A percentile compares a stretch with the other conserved stretches of the same genome.
phyloP scores from a whole-genome alignment of 2,888 invertebrate species.

The Tinea trinotella region DNA sequence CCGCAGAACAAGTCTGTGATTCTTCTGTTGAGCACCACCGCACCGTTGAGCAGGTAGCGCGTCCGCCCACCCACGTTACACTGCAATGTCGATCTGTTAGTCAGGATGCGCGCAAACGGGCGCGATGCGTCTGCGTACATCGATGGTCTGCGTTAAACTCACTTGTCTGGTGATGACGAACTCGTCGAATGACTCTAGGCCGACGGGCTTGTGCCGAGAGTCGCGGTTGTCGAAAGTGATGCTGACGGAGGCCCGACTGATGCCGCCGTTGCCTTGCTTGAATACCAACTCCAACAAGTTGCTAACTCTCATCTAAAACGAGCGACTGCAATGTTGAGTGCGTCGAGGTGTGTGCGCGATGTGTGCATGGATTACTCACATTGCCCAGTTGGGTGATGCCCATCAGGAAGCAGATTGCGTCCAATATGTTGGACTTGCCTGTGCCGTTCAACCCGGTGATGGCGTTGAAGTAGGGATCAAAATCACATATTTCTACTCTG shows the following conservation, averaged over 20 bases:
- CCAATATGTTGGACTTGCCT: conserved; percentile 97
- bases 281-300: conserved; percentile 96
- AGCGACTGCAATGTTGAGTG: no score
- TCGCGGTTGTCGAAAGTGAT: conserved; percentile 95
- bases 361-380: conserved; percentile 77
- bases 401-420: conserved; percentile 97
- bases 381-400: conserved; percentile 94
- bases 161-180: conserved; percentile 94
- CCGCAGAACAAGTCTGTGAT: conserved; percentile 97
- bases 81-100: conserved; percentile 80
- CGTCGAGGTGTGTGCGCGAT: no score
- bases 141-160: not conserved
- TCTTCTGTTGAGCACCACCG: conserved; percentile 89
- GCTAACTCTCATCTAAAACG: conserved; percentile 94
- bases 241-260: conserved; percentile 95
- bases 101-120: not conserved
- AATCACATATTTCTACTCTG: conserved; percentile 90
- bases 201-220: conserved; percentile 85
- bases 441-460: conserved; percentile 98
- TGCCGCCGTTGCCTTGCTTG: conserved; percentile 96
- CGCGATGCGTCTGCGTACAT: no score
- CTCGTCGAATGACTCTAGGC: conserved; percentile 92
- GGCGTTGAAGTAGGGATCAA: conserved; percentile 96
- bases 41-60: conserved; percentile 95
- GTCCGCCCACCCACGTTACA: conserved; percentile 91